Evolutionary conservation across 2,888 invertebrate genomes (phyloP).

Genomic region (Eurytoma californica): DNA sequence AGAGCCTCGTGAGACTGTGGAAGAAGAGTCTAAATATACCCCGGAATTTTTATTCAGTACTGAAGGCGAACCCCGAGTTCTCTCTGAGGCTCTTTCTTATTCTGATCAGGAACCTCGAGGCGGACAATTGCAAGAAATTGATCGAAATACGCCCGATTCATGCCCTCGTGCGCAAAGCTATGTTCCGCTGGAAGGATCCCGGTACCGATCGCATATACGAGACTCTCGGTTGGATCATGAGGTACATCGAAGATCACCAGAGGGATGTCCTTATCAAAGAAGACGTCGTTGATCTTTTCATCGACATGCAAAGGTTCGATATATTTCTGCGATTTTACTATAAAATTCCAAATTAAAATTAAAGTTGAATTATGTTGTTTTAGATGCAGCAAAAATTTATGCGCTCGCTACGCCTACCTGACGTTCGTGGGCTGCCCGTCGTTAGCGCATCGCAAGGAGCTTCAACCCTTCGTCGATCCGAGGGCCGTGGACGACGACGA

Average conservation of each 20-base stretch:
- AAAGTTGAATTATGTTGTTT: neutral
- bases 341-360: neutral
- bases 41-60: conserved; percentile 52
- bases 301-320: conserved; percentile 38
- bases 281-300: conserved; percentile 18
- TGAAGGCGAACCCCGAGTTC: conserved; percentile 48
- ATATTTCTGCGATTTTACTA: neutral
- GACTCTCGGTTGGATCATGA: conserved; percentile 38
- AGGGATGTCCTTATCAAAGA: conserved; percentile 8
- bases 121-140: conserved; percentile 30
- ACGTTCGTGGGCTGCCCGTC: conserved; percentile 11
- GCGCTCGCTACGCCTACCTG: conserved; percentile 4
- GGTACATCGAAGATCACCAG: conserved; percentile 7
- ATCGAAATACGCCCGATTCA: conserved; percentile 15
- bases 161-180: conserved; percentile 15
- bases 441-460: neutral
- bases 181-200: conserved; percentile 40
- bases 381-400: conserved; percentile 1
- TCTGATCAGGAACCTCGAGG: conserved; percentile 61
- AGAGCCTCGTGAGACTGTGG: conserved; percentile 63
- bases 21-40: conserved; percentile 59
- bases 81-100: conserved; percentile 62
- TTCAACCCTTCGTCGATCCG: conserved; percentile 20
- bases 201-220: conserved; percentile 1
- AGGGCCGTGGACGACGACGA: neutral